These are phyloP conservation scores for Glossophaga mutica DNA, from an alignment of 2,797 vertebrate species.

Conservation along the genomic window DNA sequence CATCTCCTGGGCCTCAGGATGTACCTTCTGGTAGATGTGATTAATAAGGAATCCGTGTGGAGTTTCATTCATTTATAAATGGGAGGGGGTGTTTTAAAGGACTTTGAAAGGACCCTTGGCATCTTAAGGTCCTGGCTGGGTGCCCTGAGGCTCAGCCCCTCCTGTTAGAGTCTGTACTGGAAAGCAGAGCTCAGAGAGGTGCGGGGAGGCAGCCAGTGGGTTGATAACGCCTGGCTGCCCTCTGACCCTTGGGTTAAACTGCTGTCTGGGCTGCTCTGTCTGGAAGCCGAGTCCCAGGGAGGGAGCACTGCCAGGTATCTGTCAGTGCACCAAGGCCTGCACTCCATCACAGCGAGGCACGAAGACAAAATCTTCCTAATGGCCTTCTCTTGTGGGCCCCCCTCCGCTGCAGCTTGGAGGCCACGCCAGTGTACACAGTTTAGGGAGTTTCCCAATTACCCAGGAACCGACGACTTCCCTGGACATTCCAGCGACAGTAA, in stretches of 20 bases:
- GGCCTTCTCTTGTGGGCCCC: slow-evolving; percentile 9
- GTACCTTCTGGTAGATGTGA: not conserved
- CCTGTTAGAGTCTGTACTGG: slow-evolving; percentile 66
- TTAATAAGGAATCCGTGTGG: slow-evolving; percentile 27
- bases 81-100: not conserved
- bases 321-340: slow-evolving; percentile 62
- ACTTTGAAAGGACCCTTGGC: slow-evolving; percentile 50
- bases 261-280: slow-evolving; percentile 87
- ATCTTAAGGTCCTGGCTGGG: slow-evolving; percentile 65
- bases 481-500: slow-evolving; percentile 4
- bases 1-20: not conserved
- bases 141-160: slow-evolving; percentile 15
- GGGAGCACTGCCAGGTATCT: slow-evolving; percentile 84
- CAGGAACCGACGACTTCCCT: not conserved
- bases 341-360: not conserved
- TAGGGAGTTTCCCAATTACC: not conserved
- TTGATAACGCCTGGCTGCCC: slow-evolving; percentile 91
- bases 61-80: slow-evolving; percentile 39
- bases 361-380: not conserved
- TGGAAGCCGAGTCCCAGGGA: slow-evolving; percentile 85
- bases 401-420: fast-evolving
- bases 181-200: slow-evolving; percentile 67
- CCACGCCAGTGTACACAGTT: too few relatives aligned
- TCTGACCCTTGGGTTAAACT: slow-evolving; percentile 89
- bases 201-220: slow-evolving; percentile 83